Percentiles rank a stretch among this genome's conserved stretches.
phyloP scores from a whole-genome alignment of 2,113 vertebrate species.

The Corvus cornix region DNA sequence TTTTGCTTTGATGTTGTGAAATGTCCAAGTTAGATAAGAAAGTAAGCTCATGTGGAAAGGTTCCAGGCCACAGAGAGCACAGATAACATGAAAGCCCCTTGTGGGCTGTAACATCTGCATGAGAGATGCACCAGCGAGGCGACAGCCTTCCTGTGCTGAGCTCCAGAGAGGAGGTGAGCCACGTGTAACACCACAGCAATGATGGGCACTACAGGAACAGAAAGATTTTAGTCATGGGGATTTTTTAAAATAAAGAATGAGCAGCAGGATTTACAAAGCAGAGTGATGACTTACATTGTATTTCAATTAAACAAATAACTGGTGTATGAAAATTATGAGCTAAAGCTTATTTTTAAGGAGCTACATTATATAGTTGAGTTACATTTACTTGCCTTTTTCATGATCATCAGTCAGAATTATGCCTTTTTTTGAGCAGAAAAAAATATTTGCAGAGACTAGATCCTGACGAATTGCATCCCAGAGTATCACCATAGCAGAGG shows the following conservation, averaged over 20 bases:
- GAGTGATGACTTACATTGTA: rapidly evolving
- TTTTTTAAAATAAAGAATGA: not conserved
- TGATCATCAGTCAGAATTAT: not conserved
- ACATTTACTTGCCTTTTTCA: not conserved
- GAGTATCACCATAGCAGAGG: not conserved
- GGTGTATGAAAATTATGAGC: not conserved
- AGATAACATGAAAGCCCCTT: slow-evolving; percentile 24
- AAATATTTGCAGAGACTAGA: not conserved
- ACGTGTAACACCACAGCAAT: rapidly evolving
- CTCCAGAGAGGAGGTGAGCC: not conserved
- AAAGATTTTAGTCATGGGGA: not conserved
- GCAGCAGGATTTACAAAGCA: not conserved
- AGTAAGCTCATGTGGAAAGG: not conserved
- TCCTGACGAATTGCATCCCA: not conserved
- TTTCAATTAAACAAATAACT: not conserved
- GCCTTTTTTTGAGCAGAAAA: not conserved
- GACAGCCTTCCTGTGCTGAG: not conserved
- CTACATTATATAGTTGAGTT: not conserved
- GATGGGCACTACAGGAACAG: not conserved
- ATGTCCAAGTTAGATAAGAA: slow-evolving; percentile 15
- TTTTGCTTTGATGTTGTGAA: slow-evolving; percentile 27
- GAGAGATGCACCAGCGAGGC: not conserved
- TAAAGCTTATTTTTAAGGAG: not conserved
- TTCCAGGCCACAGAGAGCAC: slow-evolving; percentile 1
- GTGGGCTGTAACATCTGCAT: not conserved